Evolutionary conservation across 2,888 invertebrate species (phyloP), one percentile per base, ranked within the genome.

Genomic region (Drosophila infuscata): DNA sequence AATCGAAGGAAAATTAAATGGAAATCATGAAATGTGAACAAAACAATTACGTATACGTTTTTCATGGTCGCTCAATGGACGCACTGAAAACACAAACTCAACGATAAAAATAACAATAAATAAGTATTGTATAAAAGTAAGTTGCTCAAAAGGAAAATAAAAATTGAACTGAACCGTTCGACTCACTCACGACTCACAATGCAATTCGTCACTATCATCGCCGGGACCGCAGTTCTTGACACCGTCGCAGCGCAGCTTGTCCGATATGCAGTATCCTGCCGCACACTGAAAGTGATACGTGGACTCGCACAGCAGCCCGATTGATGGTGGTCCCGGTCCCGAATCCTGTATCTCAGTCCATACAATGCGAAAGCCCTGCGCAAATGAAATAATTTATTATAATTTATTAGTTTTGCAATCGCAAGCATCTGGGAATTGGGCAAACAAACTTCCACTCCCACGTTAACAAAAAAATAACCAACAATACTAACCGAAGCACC

Each of bases 321-420:
- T 92, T 33, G 93, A 92, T 78, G 93, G 93, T 69, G 93, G 93
- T 76, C 94, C 94, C 65, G 94, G 93, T 70, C 94, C 95, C 58
- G 95, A 94, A 76, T 95, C 95, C 86, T 95, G 94, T 86, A 99
- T 96, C 94, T 99, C 99, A 69, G 99, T 99, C 98, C 99, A 99
- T 61, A 98, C 96, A 56, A 98, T 97, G 91, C 96, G 96, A 94
- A 99, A 99, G 72, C 99, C 99, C 93, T 96, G 66, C 20, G 51
- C 38, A 30, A 30, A 53, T 20, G 9, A 33, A 38, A 29, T 9
- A 33, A 25, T 49, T 43, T 9, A 48, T 59, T 57, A 29, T 9
- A 33, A 25, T 49, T 43, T 9, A 48, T 59, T 57, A 17, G 3
- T 46, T 33, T 36, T 48, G 11, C 15, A 30, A 29, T 46, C 30